These are phyloP conservation scores for Alca torda DNA, from an alignment of 2,797 vertebrate genomes.

Conservation along the genomic window DNA sequence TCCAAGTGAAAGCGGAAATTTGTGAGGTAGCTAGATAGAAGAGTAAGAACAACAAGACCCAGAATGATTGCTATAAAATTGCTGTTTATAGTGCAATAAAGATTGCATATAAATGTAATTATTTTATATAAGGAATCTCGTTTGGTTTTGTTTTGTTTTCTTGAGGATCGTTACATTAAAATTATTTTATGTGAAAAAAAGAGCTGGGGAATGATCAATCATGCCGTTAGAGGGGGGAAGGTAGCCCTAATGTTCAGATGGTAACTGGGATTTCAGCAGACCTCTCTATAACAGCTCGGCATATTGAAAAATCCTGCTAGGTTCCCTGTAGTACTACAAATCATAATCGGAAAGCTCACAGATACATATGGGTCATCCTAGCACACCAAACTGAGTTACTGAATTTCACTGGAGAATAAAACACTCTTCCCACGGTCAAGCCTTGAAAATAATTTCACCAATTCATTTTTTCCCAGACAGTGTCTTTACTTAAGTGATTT, in stretches of 20 bases:
- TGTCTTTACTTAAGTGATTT: not conserved
- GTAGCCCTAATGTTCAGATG: not conserved
- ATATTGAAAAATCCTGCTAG: not conserved
- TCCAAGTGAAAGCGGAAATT: not conserved
- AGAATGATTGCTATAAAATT: not conserved
- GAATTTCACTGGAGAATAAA: not conserved
- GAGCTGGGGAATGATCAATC: not conserved
- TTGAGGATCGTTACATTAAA: not conserved
- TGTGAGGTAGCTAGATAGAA: not conserved
- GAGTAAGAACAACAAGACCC: not conserved
- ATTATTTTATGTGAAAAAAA: not conserved
- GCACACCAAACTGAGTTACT: not conserved
- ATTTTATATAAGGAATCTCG: not conserved
- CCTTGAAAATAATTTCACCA: not conserved
- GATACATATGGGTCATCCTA: not conserved
- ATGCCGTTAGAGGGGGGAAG: not conserved
- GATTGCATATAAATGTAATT: not conserved
- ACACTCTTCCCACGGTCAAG: not conserved
- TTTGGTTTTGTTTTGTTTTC: not conserved
- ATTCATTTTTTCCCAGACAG: accelerated
- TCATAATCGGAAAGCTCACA: not conserved
- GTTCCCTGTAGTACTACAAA: not conserved
- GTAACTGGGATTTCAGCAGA: not conserved
- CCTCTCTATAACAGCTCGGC: not conserved
- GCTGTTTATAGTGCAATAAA: not conserved